These are phyloP conservation scores for Sylvicola cinctus DNA, from an alignment of 2,888 invertebrate genomes.

Conservation along the genomic window DNA sequence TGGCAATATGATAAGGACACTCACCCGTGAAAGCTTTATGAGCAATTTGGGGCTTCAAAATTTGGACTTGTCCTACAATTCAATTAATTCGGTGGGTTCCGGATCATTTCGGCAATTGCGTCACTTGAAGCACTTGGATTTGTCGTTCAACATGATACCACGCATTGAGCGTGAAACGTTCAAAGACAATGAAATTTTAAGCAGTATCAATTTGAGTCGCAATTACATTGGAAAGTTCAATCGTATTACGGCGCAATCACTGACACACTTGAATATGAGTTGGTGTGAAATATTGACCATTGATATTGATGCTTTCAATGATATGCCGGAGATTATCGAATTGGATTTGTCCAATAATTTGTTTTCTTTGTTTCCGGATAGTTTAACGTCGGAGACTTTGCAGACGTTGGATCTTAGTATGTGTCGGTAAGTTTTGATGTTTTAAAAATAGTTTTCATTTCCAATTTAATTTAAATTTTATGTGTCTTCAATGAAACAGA, in stretches of 20 bases:
- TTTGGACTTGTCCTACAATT: slow-evolving; percentile 45
- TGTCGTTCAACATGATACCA: slow-evolving; percentile 48
- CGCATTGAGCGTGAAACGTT: slow-evolving; percentile 36
- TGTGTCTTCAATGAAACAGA: slow-evolving; percentile 28
- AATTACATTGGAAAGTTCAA: slow-evolving; percentile 39
- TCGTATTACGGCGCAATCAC: slow-evolving; percentile 33
- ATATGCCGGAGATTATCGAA: slow-evolving; percentile 34
- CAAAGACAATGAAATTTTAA: slow-evolving; percentile 35
- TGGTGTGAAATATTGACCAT: slow-evolving; percentile 41
- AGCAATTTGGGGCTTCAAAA: slow-evolving; percentile 37
- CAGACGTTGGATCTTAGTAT: slow-evolving; percentile 31
- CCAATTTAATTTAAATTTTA: background rate
- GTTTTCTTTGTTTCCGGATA: slow-evolving; percentile 36
- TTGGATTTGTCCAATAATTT: slow-evolving; percentile 46
- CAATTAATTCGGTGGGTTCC: slow-evolving; percentile 34
- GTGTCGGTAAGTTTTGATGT: slow-evolving; percentile 16
- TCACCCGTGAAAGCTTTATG: slow-evolving; percentile 35
- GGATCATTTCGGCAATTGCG: slow-evolving; percentile 38
- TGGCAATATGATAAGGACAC: slow-evolving; percentile 38
- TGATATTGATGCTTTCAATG: slow-evolving; percentile 32
- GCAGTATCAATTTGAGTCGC: slow-evolving; percentile 38
- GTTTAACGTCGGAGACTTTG: slow-evolving; percentile 36
- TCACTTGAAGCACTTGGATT: slow-evolving; percentile 36
- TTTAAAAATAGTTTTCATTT: background rate
- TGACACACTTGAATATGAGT: slow-evolving; percentile 38